Evolutionary conservation across 2,888 invertebrate genomes (phyloP).

Genomic region (Luffia ferchaultella): DNA sequence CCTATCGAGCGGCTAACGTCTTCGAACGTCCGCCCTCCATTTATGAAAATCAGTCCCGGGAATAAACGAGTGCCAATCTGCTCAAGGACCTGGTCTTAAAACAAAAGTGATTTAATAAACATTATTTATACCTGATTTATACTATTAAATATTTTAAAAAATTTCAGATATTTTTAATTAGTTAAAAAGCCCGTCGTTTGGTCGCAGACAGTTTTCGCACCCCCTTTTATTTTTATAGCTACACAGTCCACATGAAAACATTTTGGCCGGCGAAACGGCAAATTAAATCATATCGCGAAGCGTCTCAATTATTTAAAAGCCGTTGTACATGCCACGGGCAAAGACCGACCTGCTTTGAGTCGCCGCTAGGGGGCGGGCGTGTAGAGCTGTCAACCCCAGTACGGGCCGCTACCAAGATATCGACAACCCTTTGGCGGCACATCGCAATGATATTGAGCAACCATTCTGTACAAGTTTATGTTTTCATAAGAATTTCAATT

Average conservation of each 20-base stretch:
- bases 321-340: slow-evolving; percentile 31
- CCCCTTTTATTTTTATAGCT: slow-evolving; percentile 18
- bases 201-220: neutral
- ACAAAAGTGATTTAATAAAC: too few species aligned
- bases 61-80: too few species aligned
- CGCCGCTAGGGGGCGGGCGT: neutral
- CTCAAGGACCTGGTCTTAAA: too few species aligned
- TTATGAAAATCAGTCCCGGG: too few species aligned
- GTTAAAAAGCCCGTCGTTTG: neutral
- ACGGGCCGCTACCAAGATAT: neutral
- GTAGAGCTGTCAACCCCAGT: neutral
- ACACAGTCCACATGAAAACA: slow-evolving; percentile 29
- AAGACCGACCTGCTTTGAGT: neutral
- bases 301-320: slow-evolving; percentile 59
- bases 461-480: too few species aligned
- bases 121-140: too few species aligned
- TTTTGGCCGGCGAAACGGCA: slow-evolving; percentile 44
- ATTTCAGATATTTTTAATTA: neutral
- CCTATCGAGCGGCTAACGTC: too few species aligned
- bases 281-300: slow-evolving; percentile 59
- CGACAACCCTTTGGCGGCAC: neutral
- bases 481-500: too few species aligned
- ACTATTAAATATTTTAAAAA: too few species aligned
- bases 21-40: too few species aligned
- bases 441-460: too few species aligned